Conservation (phyloP, 2,797 vertebrate species). For the Masticophis lateralis region DNA sequence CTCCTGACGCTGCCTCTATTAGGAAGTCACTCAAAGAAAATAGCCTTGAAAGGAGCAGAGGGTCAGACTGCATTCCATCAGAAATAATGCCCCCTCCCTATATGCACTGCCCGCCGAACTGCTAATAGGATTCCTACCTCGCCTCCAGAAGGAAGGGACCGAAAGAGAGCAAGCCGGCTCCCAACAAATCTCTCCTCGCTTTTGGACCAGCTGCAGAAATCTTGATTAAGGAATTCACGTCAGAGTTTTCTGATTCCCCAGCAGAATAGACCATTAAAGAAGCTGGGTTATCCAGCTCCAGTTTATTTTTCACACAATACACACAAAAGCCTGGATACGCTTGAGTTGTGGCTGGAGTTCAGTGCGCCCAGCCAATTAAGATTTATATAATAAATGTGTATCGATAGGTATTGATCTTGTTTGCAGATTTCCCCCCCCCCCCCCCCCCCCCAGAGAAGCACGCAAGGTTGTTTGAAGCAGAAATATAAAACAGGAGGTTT, state of each 20-base stretch:
- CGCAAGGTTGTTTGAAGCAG: neutral
- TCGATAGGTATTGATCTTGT: neutral
- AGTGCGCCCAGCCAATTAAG: neutral
- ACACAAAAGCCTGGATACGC: neutral
- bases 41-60: conserved; percentile 20
- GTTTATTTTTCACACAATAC: neutral
- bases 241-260: neutral
- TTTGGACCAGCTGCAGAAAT: neutral
- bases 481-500: neutral
- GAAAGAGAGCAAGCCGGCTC: neutral
- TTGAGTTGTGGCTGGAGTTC: neutral
- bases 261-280: neutral
- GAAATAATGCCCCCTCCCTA: conserved; percentile 26
- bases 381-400: neutral
- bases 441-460: neutral
- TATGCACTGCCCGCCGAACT: conserved; percentile 39
- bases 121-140: conserved; percentile 17
- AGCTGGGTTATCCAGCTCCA: neutral
- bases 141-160: neutral
- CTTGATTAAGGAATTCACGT: neutral
- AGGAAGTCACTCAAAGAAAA: conserved; percentile 19
- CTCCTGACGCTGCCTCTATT: neutral
- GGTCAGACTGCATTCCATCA: conserved; percentile 55
- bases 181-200: no score
- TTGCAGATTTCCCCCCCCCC: no score